Evolutionary conservation across 2,797 vertebrate genomes (phyloP), one percentile per base, ranked within the genome.

Genomic region (Xiphorhynchus erythropygius): DNA sequence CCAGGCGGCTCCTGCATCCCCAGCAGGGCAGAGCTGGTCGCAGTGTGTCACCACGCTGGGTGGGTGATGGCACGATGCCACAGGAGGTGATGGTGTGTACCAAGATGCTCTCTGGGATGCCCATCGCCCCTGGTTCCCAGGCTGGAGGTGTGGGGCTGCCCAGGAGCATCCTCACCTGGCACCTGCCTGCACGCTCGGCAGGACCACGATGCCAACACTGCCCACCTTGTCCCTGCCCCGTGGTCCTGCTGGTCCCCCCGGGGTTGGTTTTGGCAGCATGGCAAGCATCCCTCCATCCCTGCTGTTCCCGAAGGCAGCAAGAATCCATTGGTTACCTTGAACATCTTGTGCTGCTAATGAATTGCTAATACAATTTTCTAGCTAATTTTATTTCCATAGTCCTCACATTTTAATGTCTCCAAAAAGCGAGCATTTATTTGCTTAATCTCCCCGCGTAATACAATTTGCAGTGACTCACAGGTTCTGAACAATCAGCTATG

Each of bases 331-430:
- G 71, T 89, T 97, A 82, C 27, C 24, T 84, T 23, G 53, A 95
- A 77, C 90, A 83, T 93, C 93, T 95, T 82, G 60, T 37, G 81
- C 90, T 69, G 87, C 97, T 98, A 97, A 98, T 98, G 97, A 98
- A 97, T 97, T 96, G 97, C 97, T 98, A 97, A 98, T 97, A 98
- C 93, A 95, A 96, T 98, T 98, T 98, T 96, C 95, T 93, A 94
- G 97, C 95, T 98, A 96, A 98, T 98, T 98, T 98, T 98, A 97
- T 98, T 98, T 97, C 96, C 94, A 87, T 93, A 97, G 96, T 89
- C 85, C 93, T 84, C 96, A 80, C 94, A 63, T 97, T 96, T 96
- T 96, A 97, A 96, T 91, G 96, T 94, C 97, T 97, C 94, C 91
- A 89, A 97, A 94, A 97, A 97, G 93, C 95, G 84, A 60, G 79